phyloP scores from a whole-genome alignment of 2,888 invertebrate genomes.

The Hesperia comma region DNA sequence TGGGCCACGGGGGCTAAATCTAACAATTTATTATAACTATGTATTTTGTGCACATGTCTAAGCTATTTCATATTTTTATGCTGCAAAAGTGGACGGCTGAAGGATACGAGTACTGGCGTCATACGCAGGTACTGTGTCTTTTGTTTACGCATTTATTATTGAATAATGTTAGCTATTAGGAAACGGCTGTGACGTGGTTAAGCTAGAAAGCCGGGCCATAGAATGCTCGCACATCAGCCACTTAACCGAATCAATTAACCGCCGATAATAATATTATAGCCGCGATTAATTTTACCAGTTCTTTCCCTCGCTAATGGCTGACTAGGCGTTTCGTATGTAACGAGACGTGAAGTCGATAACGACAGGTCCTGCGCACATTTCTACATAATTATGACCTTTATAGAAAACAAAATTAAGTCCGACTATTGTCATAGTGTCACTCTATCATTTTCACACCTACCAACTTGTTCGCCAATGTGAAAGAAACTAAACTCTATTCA shows the following conservation, averaged over 20 bases:
- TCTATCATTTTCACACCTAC: no score
- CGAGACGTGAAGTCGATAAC: not conserved
- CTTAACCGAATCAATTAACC: constrained; percentile 45
- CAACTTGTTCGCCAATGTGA: no score
- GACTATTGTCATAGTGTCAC: no score
- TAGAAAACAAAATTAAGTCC: no score
- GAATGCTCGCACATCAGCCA: constrained; percentile 34
- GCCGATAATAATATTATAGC: constrained; percentile 44
- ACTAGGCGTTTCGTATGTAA: constrained; percentile 19
- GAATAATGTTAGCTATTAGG: constrained; percentile 32
- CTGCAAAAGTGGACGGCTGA: constrained; percentile 36
- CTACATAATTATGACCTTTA: no score
- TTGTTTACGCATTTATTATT: constrained; percentile 22
- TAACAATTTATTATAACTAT: not conserved
- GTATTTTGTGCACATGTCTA: constrained; percentile 24
- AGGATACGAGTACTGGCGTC: constrained; percentile 37
- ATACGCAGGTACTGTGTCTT: constrained; percentile 35
- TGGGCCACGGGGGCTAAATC: no score
- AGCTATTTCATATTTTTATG: constrained; percentile 36
- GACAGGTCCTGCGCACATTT: constrained; percentile 5
- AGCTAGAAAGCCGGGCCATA: constrained; percentile 28
- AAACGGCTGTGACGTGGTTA: constrained; percentile 15
- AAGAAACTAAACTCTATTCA: no score
- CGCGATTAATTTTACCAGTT: constrained; percentile 39
- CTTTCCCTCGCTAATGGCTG: constrained; percentile 35